Percentiles rank a stretch among this genome's conserved stretches.
These are phyloP conservation scores for Antheraea mylitta DNA, from an alignment of 1,140 invertebrate species.

Conservation along the genomic window DNA sequence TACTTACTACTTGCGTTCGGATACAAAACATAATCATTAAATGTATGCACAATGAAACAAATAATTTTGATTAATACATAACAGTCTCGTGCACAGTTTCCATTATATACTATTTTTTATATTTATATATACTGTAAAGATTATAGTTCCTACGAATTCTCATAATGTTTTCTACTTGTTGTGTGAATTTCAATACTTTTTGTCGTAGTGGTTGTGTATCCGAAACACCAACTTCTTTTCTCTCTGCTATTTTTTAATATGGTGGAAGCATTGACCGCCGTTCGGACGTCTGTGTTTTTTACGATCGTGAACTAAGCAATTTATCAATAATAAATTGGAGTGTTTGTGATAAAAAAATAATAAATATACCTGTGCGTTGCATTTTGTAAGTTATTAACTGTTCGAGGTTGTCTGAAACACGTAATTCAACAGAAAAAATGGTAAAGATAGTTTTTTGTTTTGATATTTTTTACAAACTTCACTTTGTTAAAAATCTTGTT, in stretches of 20 bases:
- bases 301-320: slow-evolving; percentile 43
- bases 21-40: too few species aligned
- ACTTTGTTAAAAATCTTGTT: slow-evolving; percentile 58
- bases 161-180: too few species aligned
- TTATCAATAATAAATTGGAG: slow-evolving; percentile 35
- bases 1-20: too few species aligned
- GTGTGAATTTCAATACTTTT: too few species aligned
- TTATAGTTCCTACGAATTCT: too few species aligned
- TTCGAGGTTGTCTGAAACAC: slow-evolving; percentile 37
- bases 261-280: slow-evolving; percentile 77
- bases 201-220: slow-evolving; percentile 24
- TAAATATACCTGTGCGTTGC: slow-evolving; percentile 26
- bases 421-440: slow-evolving; percentile 64
- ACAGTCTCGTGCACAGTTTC: too few species aligned
- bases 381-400: slow-evolving; percentile 18
- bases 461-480: slow-evolving; percentile 75
- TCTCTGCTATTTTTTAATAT: slow-evolving; percentile 74
- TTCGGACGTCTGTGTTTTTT: slow-evolving; percentile 66
- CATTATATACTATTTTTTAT: too few species aligned
- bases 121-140: too few species aligned
- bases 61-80: too few species aligned
- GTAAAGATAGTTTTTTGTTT: slow-evolving; percentile 79
- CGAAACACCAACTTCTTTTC: slow-evolving; percentile 53
- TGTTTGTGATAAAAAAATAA: slow-evolving; percentile 43
- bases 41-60: too few species aligned